A percentile compares a stretch with the other conserved stretches of the same genome.
Conservation (phyloP, 2,888 invertebrate species). For the Agrotis puta region DNA sequence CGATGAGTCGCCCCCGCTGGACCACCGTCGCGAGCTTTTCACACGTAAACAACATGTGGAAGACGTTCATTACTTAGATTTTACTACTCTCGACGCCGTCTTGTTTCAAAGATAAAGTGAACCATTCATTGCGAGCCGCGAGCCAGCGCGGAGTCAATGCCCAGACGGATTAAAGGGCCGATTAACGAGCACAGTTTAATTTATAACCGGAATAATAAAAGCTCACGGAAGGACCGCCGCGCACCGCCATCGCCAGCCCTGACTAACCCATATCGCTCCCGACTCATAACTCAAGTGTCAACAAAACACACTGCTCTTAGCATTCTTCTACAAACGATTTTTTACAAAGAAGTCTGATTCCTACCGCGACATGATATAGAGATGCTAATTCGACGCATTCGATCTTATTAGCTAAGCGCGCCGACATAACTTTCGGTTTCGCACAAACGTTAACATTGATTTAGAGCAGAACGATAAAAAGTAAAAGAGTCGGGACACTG, state of each 20-base stretch:
- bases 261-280: conserved; percentile 74
- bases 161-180: conserved; percentile 90
- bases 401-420: conserved; percentile 76
- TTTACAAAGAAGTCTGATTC: conserved; percentile 54
- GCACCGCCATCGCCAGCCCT: conserved; percentile 54
- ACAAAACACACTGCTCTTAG: conserved; percentile 71
- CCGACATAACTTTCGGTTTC: conserved; percentile 91
- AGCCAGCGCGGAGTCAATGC: conserved; percentile 84
- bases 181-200: conserved; percentile 89
- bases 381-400: conserved; percentile 73
- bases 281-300: conserved; percentile 81
- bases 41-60: conserved; percentile 76
- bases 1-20: conserved; percentile 80
- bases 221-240: conserved; percentile 81
- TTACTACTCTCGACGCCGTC: conserved; percentile 76
- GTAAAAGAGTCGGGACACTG: conserved; percentile 73
- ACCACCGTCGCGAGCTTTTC: conserved; percentile 72
- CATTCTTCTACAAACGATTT: conserved; percentile 41
- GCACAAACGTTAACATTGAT: conserved; percentile 81
- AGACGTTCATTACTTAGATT: conserved; percentile 76
- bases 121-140: conserved; percentile 73
- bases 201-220: conserved; percentile 89
- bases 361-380: conserved; percentile 63
- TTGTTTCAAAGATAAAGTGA: conserved; percentile 73
- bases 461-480: conserved; percentile 80